Base-by-base conservation (phyloP, 2,888 invertebrate genomes). In the Reticulitermes lucifugus region DNA sequence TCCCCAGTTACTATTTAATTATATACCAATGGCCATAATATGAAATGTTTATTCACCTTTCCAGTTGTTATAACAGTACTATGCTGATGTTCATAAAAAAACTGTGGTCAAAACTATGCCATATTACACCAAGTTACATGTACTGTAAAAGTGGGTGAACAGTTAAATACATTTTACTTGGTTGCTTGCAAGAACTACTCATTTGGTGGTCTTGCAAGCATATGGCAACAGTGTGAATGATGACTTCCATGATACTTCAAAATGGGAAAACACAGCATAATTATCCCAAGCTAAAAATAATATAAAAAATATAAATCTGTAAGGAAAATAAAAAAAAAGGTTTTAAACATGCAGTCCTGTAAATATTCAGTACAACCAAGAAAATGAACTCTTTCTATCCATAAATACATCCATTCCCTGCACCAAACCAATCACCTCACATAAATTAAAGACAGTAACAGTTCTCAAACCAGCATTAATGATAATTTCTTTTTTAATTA, bases 261-360 rank as follows among this genome's bases (percentile, higher is more conserved):
- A 25, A 25, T 6, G n/a, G 25, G n/a, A 25, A 7, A 7, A 7
- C 4, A 46, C 12, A 46, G 46, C 12, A 46, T 25, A 65, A 65
- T 12, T 65, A 7, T n/a, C 25, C 65, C 25, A 25, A n/a, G 65
- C 65, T 10, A 25, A 25, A n/a, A n/a, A 65, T 6, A 65, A 65
- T 65, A 65, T 65, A 65, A 73, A 73, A 73, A 73, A 73, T 73
- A 73, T 73, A 73, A 41, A 73, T 73, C 73, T 73, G 35, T 41
- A 29, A 73, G 35, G 25, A 12, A 73, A 73, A 73, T 73, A 10
- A 7, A 73, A 73, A 73, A 73, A 5, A 46, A 46, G 10, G 46
- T 46, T 46, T 46, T 46, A 46, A 46, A 46, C 46, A 14, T 73
- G 73, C 65, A 4, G 65, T n/a, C 65, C n/a, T 65, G 65, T 12